Base-by-base conservation (phyloP, 2,797 vertebrate genomes). In the Cygnus olor region DNA sequence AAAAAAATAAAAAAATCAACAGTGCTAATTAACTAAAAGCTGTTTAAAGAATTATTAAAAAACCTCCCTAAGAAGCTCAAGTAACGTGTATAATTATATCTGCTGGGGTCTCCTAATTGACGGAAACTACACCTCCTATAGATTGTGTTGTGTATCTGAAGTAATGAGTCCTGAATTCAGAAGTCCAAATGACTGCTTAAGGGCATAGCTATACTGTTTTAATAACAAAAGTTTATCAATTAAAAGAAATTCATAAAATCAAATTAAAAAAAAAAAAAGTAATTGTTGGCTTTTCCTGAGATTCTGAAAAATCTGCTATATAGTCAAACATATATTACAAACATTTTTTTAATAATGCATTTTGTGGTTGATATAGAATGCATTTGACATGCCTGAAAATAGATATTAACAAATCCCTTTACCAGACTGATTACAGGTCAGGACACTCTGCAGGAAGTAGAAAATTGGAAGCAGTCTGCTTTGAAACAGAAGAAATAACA, bases 401-500 rank as follows among this genome's bases (percentile, higher is more conserved):
- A 80, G 21, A 34, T 77, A 85, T 5, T 25, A 68, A 74, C 28
- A 89, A 64, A 58, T 58, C 11, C 25, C 40, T 91, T 66, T 72
- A 32, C 10, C 22, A 69, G 32, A 76, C 5, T 54, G 40, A 27
- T 92, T 90, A 80, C 38, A 38, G 51, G 38, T 71, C 61, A 89
- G 38, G 38, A 11, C 49, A 83, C 17, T 5, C 69, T 63, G 58
- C 56, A 93, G 72, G 58, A 88, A 80, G 38, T 6, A 71, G 63
- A 76, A 78, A 83, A 85, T n/a, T 85, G 32, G 34, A 85, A 93
- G 14, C 22, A 80, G 10, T 49, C 92, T 77, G 30, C 65, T 84
- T 76, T 85, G 58, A 92, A 92, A 73, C 9, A 42, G 28, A 51
- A 82, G 30, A 78, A 85, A 88, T n/a, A 88, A 74, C 19, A 88